phyloP scores from a whole-genome alignment of 2,797 vertebrate genomes.

The Danionella dracula region DNA sequence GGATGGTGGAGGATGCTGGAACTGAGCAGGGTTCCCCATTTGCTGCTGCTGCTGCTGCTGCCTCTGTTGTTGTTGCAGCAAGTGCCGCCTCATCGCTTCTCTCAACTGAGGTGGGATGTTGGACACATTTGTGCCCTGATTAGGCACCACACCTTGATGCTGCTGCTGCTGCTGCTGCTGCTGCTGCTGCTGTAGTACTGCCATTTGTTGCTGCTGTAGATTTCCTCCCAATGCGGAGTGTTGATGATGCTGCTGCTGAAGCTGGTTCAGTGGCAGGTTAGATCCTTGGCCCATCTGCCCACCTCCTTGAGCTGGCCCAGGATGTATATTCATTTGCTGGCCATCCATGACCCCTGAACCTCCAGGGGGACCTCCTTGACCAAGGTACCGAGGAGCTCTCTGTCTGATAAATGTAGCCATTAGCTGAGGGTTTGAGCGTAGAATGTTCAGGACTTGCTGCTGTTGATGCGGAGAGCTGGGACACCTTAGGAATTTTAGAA shows the following conservation, averaged over 20 bases:
- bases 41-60: slow-evolving; percentile 81
- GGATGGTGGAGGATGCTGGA: slow-evolving; percentile 75
- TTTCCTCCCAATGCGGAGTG: slow-evolving; percentile 61
- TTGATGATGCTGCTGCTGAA: slow-evolving; percentile 70
- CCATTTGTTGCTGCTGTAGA: slow-evolving; percentile 72
- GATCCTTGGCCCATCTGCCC: slow-evolving; percentile 80
- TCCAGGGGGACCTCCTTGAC: slow-evolving; percentile 54
- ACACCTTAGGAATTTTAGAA: slow-evolving; percentile 88
- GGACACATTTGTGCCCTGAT: slow-evolving; percentile 79
- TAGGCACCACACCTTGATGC: slow-evolving; percentile 72
- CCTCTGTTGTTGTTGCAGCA: slow-evolving; percentile 69
- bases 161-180: slow-evolving; percentile 54
- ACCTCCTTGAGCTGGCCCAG: slow-evolving; percentile 64
- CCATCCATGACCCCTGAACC: slow-evolving; percentile 63
- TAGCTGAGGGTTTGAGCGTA: slow-evolving; percentile 90
- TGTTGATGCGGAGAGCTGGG: slow-evolving; percentile 91
- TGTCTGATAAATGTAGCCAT: slow-evolving; percentile 96
- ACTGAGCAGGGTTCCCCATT: slow-evolving; percentile 85
- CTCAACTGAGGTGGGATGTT: slow-evolving; percentile 83
- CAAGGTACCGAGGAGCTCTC: slow-evolving; percentile 83
- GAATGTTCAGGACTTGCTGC: slow-evolving; percentile 95
- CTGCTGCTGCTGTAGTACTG: slow-evolving; percentile 63
- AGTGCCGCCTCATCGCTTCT: slow-evolving; percentile 80
- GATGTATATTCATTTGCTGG: slow-evolving; percentile 67
- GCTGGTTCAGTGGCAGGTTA: slow-evolving; percentile 72